Conservation (phyloP, 2,113 vertebrate species). For the Malurus cyaneus region DNA sequence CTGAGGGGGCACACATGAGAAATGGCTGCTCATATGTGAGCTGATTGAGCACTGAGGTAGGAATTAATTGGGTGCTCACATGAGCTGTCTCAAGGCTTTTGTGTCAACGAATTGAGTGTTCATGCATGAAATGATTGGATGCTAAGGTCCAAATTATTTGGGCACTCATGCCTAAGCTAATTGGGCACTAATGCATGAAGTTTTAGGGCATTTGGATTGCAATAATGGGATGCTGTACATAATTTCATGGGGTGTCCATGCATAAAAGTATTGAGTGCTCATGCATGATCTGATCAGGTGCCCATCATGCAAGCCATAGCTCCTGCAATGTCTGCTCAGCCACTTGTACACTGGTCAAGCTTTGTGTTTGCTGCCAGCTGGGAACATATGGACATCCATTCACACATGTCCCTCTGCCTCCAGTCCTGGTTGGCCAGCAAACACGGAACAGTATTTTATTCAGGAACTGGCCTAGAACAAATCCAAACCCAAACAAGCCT, state of each 20-base stretch:
- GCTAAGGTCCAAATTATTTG: background rate
- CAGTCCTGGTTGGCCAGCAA: background rate
- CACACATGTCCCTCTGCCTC: background rate
- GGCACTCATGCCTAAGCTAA: background rate
- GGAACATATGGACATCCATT: rapidly evolving
- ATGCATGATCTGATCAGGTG: background rate
- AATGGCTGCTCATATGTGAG: background rate
- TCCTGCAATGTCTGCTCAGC: background rate
- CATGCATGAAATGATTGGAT: background rate
- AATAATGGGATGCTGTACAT: background rate
- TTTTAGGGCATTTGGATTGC: background rate
- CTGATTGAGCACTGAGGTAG: background rate
- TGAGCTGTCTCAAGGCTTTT: rapidly evolving
- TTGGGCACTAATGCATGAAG: background rate
- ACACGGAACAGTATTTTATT: background rate
- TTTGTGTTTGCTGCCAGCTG: background rate
- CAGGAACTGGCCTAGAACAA: background rate
- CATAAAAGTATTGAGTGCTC: rapidly evolving
- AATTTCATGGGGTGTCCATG: background rate
- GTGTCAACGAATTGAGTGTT: background rate
- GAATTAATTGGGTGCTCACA: background rate
- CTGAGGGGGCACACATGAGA: background rate
- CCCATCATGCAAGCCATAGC: no score
- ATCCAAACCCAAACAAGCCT: background rate
- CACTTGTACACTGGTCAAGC: background rate